Base-by-base conservation (phyloP, 2,797 vertebrate genomes). In the Diceros bicornis region DNA sequence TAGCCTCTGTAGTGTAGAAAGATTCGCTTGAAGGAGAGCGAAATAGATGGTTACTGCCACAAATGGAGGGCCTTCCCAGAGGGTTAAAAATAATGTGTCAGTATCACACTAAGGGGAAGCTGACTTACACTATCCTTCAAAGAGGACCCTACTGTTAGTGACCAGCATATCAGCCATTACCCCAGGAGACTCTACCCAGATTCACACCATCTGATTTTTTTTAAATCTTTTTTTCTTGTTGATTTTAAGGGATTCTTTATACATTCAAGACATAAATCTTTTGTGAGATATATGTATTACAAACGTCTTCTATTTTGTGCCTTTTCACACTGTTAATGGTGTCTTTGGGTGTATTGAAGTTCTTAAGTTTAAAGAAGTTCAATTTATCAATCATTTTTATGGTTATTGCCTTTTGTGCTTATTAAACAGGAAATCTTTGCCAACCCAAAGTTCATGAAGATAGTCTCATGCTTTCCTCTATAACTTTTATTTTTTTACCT, bases 341-440 rank as follows among this genome's bases (percentile, higher is more conserved):
- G 16, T 44, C 44, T 78, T 69, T 52, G 79, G 61, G n/a, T 69
- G 27, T 81, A 55, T 37, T 78, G 16, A 85, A 61, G 52, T 95
- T 77, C 50, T 66, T 68, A 90, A 75, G 3, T 68, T 47, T 68
- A 37, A 94, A 77, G 29, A 61, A 85, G 34, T 27, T 23, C 34
- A 86, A 32, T 72, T 57, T 72, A 52, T 74, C 27, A 50, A 62
- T 83, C 50, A 4, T 91, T 95, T 71, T 77, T 66, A 86, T 85
- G 12, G 52, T 55, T 69, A n/a, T 55, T 62, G 44, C 17, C 13
- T 79, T 75, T 75, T 75, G 57, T 82, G 41, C 25, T 88, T 41
- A 18, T 83, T 88, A 88, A 83, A 75, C 20, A 68, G 75, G 32
- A 83, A 92, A 66, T 75, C 44, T n/a, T 95, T 75, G 32, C 25